A percentile compares a stretch with the other conserved stretches of the same genome.
These are phyloP conservation scores for Linnaemya vulpina DNA, from an alignment of 2,888 invertebrate species.

Conservation along the genomic window DNA sequence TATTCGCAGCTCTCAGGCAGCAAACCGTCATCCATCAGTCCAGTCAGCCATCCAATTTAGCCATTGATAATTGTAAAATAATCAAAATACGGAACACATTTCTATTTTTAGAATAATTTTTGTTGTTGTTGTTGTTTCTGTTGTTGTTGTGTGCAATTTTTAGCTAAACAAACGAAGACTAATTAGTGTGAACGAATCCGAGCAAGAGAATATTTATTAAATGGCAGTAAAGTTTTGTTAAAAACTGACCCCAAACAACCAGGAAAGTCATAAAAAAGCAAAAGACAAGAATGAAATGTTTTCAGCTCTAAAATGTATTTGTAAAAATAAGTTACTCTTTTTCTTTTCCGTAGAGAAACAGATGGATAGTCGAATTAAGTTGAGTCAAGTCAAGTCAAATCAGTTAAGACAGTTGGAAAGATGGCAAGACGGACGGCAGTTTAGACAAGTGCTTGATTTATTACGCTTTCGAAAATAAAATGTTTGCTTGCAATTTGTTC, in stretches of 20 bases:
- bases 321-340: constrained; percentile 27
- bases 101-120: not conserved
- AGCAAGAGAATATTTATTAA: constrained; percentile 60
- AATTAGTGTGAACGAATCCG: constrained; percentile 68
- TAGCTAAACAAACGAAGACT: constrained; percentile 51
- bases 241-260: constrained; percentile 58
- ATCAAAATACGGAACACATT: constrained; percentile 64
- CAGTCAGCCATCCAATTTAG: constrained; percentile 13
- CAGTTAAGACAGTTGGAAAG: constrained; percentile 18
- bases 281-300: constrained; percentile 4
- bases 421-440: constrained; percentile 16
- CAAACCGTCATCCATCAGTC: not conserved
- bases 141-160: constrained; percentile 14
- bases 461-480: constrained; percentile 72
- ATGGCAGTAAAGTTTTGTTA: constrained; percentile 16
- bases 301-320: constrained; percentile 48
- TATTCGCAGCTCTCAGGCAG: not conserved
- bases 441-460: constrained; percentile 73
- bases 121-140: constrained; percentile 4
- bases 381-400: constrained; percentile 15
- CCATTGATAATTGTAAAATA: constrained; percentile 60
- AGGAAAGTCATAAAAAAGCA: not conserved
- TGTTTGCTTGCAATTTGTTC: constrained; percentile 16
- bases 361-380: not conserved
- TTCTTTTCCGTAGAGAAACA: constrained; percentile 21